Conservation (phyloP, 1,140 invertebrate species). For the Drosophila funebris region DNA sequence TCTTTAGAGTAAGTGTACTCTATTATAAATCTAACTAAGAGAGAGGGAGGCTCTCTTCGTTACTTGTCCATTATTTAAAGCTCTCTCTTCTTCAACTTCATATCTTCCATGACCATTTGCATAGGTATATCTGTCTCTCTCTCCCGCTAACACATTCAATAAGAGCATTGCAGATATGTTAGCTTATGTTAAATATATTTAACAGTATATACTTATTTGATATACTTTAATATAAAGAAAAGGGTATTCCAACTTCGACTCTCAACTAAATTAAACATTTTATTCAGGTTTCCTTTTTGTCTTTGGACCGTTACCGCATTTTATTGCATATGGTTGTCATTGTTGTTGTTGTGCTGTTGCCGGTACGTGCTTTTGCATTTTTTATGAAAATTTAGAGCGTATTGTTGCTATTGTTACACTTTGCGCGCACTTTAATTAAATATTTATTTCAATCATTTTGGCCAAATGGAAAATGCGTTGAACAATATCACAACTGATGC, state of each 20-base stretch:
- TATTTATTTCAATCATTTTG: slow-evolving; percentile 79
- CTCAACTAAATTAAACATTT: neutral
- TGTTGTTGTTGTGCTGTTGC: slow-evolving; percentile 12
- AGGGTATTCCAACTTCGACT: neutral
- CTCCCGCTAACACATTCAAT: too few relatives aligned
- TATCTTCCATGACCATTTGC: too few relatives aligned
- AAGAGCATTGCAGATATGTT: too few relatives aligned
- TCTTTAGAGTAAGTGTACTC: too few relatives aligned
- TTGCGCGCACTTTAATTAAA: slow-evolving; percentile 71
- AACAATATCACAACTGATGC: slow-evolving; percentile 44
- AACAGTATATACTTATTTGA: too few relatives aligned
- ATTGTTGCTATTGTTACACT: slow-evolving; percentile 41
- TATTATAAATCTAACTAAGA: too few relatives aligned
- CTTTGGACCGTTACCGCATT: slow-evolving; percentile 57
- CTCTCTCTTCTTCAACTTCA: too few relatives aligned
- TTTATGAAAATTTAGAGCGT: slow-evolving; percentile 79
- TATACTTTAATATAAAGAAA: too few relatives aligned
- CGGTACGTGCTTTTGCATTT: slow-evolving; percentile 70
- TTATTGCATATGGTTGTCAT: slow-evolving; percentile 61
- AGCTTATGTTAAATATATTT: neutral
- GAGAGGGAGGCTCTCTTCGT: too few relatives aligned
- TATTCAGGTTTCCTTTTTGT: slow-evolving; percentile 39
- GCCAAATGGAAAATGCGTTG: slow-evolving; percentile 56
- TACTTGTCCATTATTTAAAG: too few relatives aligned
- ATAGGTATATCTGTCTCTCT: too few relatives aligned